Conservation (phyloP, 2,113 vertebrate genomes). For the Brachypodius melanocephalos region DNA sequence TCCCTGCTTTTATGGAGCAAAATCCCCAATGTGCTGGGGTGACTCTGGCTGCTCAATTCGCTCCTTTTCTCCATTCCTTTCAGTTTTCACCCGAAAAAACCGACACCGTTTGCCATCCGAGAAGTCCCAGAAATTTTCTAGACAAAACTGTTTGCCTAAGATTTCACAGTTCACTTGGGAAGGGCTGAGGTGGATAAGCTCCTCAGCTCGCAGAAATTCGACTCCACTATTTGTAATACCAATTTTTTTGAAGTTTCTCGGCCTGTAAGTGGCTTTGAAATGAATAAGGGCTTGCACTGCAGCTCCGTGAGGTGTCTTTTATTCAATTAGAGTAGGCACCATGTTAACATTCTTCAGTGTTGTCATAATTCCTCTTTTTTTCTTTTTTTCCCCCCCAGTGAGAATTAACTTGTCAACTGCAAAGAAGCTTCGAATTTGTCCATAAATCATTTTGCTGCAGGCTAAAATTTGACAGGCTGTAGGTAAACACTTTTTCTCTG, state of each 20-base stretch:
- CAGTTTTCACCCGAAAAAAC: neutral
- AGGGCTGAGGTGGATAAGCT: neutral
- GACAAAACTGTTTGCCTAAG: conserved; percentile 30
- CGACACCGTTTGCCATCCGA: neutral
- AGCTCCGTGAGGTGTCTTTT: conserved; percentile 22
- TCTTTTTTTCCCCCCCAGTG: neutral
- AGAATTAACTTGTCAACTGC: conserved; percentile 28
- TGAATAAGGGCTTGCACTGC: neutral
- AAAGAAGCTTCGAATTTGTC: conserved; percentile 44
- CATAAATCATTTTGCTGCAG: conserved; percentile 18
- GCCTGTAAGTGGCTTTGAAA: conserved; percentile 30
- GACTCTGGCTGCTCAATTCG: neutral
- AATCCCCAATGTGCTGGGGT: rapidly evolving
- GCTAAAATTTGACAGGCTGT: neutral
- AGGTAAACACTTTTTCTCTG: neutral
- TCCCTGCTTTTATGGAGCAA: neutral
- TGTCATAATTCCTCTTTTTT: neutral
- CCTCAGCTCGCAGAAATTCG: neutral
- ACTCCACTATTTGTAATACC: neutral
- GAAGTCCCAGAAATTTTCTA: conserved; percentile 2
- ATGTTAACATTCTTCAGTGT: conserved; percentile 39
- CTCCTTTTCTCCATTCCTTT: neutral
- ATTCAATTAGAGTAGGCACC: conserved; percentile 13
- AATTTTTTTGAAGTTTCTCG: neutral
- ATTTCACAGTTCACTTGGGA: conserved; percentile 31